phyloP scores from a whole-genome alignment of 53 echinoderm and acorn worm genomes.

The Mesocentrotus franciscanus region DNA sequence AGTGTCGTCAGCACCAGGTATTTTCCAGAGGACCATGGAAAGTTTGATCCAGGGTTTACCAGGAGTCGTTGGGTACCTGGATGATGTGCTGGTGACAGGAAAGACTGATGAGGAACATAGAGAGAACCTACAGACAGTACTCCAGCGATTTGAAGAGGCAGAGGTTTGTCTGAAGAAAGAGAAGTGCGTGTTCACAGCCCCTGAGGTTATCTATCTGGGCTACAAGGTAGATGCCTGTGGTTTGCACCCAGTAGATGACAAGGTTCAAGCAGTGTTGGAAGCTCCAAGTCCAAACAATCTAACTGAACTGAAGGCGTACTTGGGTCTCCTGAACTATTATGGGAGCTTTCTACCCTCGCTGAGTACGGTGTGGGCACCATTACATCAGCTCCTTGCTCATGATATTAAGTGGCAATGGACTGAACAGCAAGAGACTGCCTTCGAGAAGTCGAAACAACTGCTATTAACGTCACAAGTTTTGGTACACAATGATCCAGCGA shows the following conservation, averaged over 20 bases:
- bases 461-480: conserved; percentile 61
- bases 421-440: too few relatives aligned
- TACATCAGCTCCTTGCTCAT: conserved; percentile 69
- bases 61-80: conserved; percentile 57
- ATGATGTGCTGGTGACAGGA: conserved; percentile 69
- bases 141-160: conserved; percentile 56
- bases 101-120: conserved; percentile 48
- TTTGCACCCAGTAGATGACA: conserved; percentile 68
- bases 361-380: conserved; percentile 53
- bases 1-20: conserved; percentile 74
- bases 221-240: conserved; percentile 67
- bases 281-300: conserved; percentile 68
- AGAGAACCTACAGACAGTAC: too few relatives aligned
- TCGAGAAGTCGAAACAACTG: conserved; percentile 69
- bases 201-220: conserved; percentile 72
- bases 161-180: conserved; percentile 63
- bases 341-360: conserved; percentile 72
- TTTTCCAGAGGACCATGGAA: conserved; percentile 84
- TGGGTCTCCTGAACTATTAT: conserved; percentile 79
- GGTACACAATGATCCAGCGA: conserved; percentile 58
- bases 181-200: too few relatives aligned
- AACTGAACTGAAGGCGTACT: conserved; percentile 66
- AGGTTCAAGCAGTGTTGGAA: conserved; percentile 63
- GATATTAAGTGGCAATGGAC: conserved; percentile 58
- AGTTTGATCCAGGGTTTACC: conserved; percentile 70